Percentiles rank a stretch among this genome's conserved stretches.
Conservation (phyloP, 2,797 vertebrate genomes). For the Gymnodraco acuticeps region DNA sequence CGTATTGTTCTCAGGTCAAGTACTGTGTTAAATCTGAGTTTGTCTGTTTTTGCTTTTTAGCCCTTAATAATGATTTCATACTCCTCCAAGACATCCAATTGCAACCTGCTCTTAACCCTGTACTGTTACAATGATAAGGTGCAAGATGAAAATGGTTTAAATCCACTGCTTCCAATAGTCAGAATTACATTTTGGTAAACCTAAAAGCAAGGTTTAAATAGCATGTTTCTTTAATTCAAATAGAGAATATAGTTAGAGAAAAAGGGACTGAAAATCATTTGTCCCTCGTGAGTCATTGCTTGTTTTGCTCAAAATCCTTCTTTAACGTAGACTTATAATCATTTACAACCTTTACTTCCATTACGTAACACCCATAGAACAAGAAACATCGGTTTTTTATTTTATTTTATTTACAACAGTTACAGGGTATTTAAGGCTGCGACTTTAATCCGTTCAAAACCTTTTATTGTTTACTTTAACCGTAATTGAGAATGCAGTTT, state of each 20-base stretch:
- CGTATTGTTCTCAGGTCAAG: conserved; percentile 21
- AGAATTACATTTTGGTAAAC: background rate
- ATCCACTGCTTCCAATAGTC: background rate
- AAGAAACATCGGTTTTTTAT: too few species aligned
- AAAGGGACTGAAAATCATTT: background rate
- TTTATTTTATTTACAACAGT: too few species aligned
- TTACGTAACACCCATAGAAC: too few species aligned
- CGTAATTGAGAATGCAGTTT: too few species aligned
- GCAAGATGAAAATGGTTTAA: background rate
- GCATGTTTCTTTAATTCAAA: background rate
- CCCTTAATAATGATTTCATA: background rate
- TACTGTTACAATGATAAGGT: background rate
- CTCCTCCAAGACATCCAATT: background rate
- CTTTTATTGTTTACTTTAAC: too few species aligned
- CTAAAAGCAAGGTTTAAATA: background rate
- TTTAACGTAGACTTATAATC: too few species aligned
- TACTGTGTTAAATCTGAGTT: background rate
- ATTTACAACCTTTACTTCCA: too few species aligned
- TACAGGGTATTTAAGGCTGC: too few species aligned
- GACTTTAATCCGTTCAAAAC: too few species aligned
- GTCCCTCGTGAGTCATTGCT: background rate
- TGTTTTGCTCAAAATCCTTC: too few species aligned
- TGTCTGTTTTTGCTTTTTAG: background rate
- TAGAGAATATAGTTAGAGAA: background rate
- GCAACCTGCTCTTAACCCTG: background rate